Evolutionary conservation across 2,797 vertebrate genomes (phyloP), one percentile per base, ranked within the genome.

Genomic region (Fistularia commersonii): DNA sequence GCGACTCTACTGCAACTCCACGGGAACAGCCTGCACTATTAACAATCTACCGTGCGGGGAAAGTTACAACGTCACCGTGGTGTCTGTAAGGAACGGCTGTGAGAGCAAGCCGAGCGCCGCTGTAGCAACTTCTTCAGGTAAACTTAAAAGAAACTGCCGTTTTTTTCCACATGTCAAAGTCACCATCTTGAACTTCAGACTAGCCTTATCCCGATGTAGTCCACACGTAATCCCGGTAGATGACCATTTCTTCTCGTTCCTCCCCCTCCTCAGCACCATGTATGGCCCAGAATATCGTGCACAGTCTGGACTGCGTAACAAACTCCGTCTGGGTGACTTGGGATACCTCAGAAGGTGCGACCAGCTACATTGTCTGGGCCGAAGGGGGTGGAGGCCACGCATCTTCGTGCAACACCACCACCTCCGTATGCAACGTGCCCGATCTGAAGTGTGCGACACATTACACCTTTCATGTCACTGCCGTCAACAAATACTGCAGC

Each of bases 291-390:
- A 73, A 77, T 3, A 15, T 61, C 3, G 14, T 13, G 0, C 82
- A 77, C 33, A 50, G 4, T 33, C 82, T 89, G 52, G 88, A 90
- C 73, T 93, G 91, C 3, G 42, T 89, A 9, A 76, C 89, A 6
- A 91, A 91, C 66, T 51, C 75, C 0, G 89, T 76, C 46, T 90
- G 79, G 83, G 75, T 90, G 54, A 49, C 50, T 0, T 93, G 89
- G 89, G 64, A 76, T 0, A 3, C 8, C 3, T 55, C 85, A 1
- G 23, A 48, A 0, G 89, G 91, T 49, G 87, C 89, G 0, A 47
- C 57, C n/a, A 69, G 57, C 46, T 92, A 92, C 72, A 48, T 0
- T 0, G 88, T 86, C 1, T 11, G 51, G 8, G 90, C 85, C 0
- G 0, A 55, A 23, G 72, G 54, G 0, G 34, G 5, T 11, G 37